Evolutionary conservation across 2,113 vertebrate species (phyloP).

Genomic region (Apteryx owenii): DNA sequence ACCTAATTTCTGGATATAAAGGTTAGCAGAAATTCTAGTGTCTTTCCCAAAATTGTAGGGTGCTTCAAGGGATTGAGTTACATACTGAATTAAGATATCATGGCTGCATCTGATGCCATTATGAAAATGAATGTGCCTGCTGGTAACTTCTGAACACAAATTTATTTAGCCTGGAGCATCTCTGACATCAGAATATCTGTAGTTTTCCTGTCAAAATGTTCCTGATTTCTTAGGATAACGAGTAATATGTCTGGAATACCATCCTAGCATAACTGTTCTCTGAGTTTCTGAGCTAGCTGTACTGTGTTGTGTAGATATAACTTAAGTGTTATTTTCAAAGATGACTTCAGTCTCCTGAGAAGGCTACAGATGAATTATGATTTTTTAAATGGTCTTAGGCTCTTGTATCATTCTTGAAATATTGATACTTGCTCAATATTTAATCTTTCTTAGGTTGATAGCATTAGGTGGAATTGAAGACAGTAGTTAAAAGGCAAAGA

Average conservation of each 20-base stretch:
- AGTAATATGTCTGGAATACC: not conserved
- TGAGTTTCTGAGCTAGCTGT: not conserved
- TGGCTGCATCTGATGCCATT: not conserved
- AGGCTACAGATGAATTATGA: not conserved
- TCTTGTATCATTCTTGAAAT: not conserved
- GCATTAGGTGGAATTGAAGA: not conserved
- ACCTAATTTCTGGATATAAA: slow-evolving; percentile 47
- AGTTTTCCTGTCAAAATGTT: not conserved
- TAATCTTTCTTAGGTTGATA: not conserved
- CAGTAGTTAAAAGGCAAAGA: not conserved
- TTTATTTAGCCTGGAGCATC: not conserved
- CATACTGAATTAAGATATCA: not conserved
- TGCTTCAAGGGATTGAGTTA: not conserved
- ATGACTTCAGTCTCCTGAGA: not conserved
- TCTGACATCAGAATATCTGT: not conserved
- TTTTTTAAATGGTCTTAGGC: not conserved
- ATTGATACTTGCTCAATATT: not conserved
- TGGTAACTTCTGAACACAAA: not conserved
- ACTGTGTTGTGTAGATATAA: not conserved
- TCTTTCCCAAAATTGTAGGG: not conserved
- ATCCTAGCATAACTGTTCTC: not conserved
- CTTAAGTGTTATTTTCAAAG: not conserved
- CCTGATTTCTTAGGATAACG: not conserved
- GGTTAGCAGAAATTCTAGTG: slow-evolving; percentile 23
- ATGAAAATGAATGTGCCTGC: not conserved